phyloP scores from a whole-genome alignment of 2,888 invertebrate genomes.

The Eristalinus aeneus region DNA sequence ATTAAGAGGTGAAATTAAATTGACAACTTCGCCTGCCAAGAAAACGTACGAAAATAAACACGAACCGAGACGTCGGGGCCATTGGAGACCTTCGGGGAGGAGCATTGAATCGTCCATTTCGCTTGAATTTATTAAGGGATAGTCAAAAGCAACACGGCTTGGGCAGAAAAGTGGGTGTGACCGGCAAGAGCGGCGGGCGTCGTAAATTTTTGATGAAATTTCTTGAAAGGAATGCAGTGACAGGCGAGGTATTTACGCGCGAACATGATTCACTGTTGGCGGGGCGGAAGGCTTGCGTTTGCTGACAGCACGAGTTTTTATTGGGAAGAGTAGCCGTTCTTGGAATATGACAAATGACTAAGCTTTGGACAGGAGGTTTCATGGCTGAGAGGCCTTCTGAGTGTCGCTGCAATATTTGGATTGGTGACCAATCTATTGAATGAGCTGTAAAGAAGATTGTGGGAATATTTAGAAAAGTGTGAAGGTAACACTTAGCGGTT shows the following conservation, averaged over 20 bases:
- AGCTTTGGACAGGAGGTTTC: too few relatives aligned
- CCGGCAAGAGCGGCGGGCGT: background rate
- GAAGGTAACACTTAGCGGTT: too few relatives aligned
- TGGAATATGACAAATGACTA: background rate
- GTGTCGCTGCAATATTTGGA: too few relatives aligned
- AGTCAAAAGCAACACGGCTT: background rate
- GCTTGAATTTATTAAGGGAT: conserved; percentile 14
- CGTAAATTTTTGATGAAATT: background rate
- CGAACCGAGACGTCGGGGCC: background rate
- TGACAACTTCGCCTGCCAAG: conserved; percentile 54
- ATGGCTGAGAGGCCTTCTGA: too few relatives aligned
- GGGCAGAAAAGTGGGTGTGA: conserved; percentile 23
- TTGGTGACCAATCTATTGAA: too few relatives aligned
- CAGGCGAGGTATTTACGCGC: background rate
- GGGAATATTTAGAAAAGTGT: too few relatives aligned
- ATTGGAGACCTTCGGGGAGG: conserved; percentile 17
- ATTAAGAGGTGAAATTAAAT: conserved; percentile 33
- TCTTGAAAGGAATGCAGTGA: background rate
- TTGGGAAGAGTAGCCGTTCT: background rate
- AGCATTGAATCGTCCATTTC: background rate
- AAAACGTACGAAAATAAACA: conserved; percentile 19
- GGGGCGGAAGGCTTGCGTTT: too few relatives aligned
- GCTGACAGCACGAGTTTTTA: background rate
- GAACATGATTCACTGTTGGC: background rate
- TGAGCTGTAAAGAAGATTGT: too few relatives aligned